Percentiles rank a stretch among this genome's conserved stretches.
Conservation (phyloP, 2,888 invertebrate species). For the Rotaria magnacalcarata region DNA sequence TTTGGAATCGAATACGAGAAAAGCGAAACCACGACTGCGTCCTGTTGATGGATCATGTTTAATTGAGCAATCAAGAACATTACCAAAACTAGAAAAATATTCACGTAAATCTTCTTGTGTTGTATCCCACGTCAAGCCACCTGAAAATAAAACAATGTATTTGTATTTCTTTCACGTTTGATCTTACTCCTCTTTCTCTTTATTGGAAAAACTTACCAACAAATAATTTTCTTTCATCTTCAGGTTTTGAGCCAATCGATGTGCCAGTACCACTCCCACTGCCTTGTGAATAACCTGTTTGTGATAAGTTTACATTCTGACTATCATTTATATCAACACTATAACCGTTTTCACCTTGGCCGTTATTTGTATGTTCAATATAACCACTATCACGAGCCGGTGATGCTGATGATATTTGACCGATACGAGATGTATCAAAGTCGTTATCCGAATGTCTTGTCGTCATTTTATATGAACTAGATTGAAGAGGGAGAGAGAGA, state of each 20-base stretch:
- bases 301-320: neutral
- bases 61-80: conserved; percentile 28
- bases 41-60: conserved; percentile 33
- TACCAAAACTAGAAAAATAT: conserved; percentile 25
- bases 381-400: neutral
- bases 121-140: conserved; percentile 37
- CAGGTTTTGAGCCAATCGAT: neutral
- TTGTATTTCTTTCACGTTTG: too few species aligned
- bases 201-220: neutral
- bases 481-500: neutral
- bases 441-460: neutral
- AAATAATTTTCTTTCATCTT: conserved; percentile 32
- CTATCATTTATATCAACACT: neutral
- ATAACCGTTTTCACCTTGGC: neutral
- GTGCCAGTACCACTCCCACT: neutral
- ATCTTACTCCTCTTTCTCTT: neutral
- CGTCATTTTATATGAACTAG: neutral
- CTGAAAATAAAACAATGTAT: neutral
- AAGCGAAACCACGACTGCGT: conserved; percentile 25
- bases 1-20: conserved; percentile 24
- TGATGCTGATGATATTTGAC: neutral
- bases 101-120: conserved; percentile 32
- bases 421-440: neutral
- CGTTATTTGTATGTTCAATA: neutral
- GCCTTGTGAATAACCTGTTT: neutral